Percentiles rank a stretch among this genome's conserved stretches.
These are phyloP conservation scores for Drosophila melanogaster DNA, from an alignment of 1,140 invertebrate genomes.

Conservation along the genomic window Release_6_plus_ISO1_MT NC_004354.4:3777001-3777500, in stretches of 20 bases:
- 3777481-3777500: conserved; percentile 4
- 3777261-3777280: conserved; percentile 50
- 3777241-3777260: conserved; percentile 68
- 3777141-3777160: conserved; percentile 24
- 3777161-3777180: conserved; percentile 12
- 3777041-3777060: conserved; percentile 13
- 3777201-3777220: conserved; percentile 17
- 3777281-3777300: conserved; percentile 71
- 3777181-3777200: conserved; percentile 1
- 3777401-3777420: conserved; percentile 54
- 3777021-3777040: conserved; percentile 3
- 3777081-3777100: conserved; percentile 11
- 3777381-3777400: conserved; percentile 20
- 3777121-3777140: conserved; percentile 21
- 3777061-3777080: conserved; percentile 14
- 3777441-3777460: conserved; percentile 63
- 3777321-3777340: conserved; percentile 55
- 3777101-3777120: conserved; percentile 9
- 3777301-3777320: conserved; percentile 71
- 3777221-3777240: conserved; percentile 30
- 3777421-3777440: conserved; percentile 67
- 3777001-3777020: conserved; percentile 1
- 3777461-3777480: conserved; percentile 6
- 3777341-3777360: conserved; percentile 76
- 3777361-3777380: conserved; percentile 61